Evolutionary conservation across 2,113 vertebrate genomes (phyloP), one percentile per base, ranked within the genome.

Genomic region (Xiphophorus hellerii): DNA sequence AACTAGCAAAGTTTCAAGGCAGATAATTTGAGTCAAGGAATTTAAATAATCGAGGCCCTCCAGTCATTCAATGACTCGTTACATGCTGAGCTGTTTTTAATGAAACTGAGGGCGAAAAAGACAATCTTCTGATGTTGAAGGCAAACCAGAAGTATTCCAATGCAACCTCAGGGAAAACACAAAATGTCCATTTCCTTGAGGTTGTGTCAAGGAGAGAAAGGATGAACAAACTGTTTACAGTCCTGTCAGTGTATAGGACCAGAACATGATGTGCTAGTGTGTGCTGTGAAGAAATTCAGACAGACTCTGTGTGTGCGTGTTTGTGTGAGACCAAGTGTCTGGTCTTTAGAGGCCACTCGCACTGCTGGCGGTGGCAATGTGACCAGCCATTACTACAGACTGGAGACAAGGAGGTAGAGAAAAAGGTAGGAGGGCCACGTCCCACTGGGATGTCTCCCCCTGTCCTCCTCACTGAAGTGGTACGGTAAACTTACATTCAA

Each of bases 201-300:
- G 77, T 35, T 14, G 69, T 15, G 64, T 17, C 12, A 69, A 35
- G 70, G 61, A 70, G 62, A 58, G 77, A 71, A 73, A 65, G 60
- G 66, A 69, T 71, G n/a, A 78, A 28, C 71, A 71, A 89, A 86
- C 74, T 84, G 83, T 84, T 90, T 79, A 88, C 83, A 63, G 72
- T 54, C 14, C 62, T 6, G 22, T 39, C 37, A 69, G 67, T 17
- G 27, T 35, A 15, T 62, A 31, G 58, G 77, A 31, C 11, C 58
- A 54, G 60, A 69, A 13, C 65, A 27, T 63, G 30, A 42, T 72
- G 51, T 54, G 68, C 51, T 12, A 2, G 27, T 63, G 63, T 51
- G 48, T 82, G 76, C 48, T 58, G 22, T 58, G 51, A 17, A n/a
- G 25, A 17, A 58, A 58, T 8, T 25, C 51, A 58, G 66, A 33